phyloP scores from a whole-genome alignment of 2,888 invertebrate species.

The Physocephala rufipes region DNA sequence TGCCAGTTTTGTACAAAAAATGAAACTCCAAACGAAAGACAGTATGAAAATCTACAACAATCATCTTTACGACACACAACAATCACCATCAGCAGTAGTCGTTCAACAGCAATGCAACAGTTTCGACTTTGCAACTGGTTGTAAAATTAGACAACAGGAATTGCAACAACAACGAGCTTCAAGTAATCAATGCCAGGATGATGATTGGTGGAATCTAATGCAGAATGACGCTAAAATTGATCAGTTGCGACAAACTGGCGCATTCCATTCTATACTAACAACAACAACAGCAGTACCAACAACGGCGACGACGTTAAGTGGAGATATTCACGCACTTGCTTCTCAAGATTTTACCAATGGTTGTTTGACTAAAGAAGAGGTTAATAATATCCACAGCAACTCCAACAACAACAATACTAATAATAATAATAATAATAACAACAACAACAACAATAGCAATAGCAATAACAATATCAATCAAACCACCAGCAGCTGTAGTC shows the following conservation, averaged over 20 bases:
- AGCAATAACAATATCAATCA: slow-evolving; percentile 27
- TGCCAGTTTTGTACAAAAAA: not conserved
- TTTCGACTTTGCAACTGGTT: slow-evolving; percentile 18
- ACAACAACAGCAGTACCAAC: slow-evolving; percentile 48
- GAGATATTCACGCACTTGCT: slow-evolving; percentile 39
- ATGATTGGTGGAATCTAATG: slow-evolving; percentile 70
- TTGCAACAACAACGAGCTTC: not conserved
- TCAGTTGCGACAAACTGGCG: slow-evolving; percentile 37
- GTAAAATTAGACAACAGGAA: slow-evolving; percentile 33
- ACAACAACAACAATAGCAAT: slow-evolving; percentile 31
- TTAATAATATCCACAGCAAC: slow-evolving; percentile 54
- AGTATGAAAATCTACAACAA: slow-evolving; percentile 13
- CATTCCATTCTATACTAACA: slow-evolving; percentile 21
- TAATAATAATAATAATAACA: slow-evolving; percentile 48
- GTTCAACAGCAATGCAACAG: slow-evolving; percentile 37
- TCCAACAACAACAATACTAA: slow-evolving; percentile 58
- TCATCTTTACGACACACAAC: slow-evolving; percentile 21
- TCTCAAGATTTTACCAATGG: slow-evolving; percentile 15
- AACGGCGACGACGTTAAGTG: slow-evolving; percentile 41
- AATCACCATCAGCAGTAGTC: slow-evolving; percentile 33
- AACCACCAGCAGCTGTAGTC: slow-evolving; percentile 54
- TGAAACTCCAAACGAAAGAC: slow-evolving; percentile 12
- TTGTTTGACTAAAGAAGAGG: slow-evolving; percentile 44
- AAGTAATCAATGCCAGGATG: slow-evolving; percentile 69
- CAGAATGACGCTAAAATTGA: slow-evolving; percentile 31